phyloP scores from a whole-genome alignment of 30 jellyfish, hydroid and myxozoan species.

The Aurelia coerulea region DNA sequence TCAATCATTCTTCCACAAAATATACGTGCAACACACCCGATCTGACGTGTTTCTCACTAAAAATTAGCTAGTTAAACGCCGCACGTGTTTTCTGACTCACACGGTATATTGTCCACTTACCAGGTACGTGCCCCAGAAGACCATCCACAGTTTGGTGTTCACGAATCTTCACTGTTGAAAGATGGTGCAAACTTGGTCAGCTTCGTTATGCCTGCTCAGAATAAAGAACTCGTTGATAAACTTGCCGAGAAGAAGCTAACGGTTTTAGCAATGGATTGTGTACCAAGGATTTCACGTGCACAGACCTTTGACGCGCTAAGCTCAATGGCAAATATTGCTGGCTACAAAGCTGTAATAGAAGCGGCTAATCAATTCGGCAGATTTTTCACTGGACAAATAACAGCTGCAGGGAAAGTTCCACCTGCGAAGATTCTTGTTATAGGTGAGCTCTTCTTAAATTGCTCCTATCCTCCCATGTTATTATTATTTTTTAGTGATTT shows the following conservation, averaged over 20 bases:
- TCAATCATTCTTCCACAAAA: too few species aligned
- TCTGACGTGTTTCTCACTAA: too few species aligned
- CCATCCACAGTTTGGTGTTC: conserved; percentile 82
- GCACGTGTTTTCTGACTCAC: too few species aligned
- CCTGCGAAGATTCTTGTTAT: conserved; percentile 94
- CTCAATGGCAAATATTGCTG: conserved; percentile 98
- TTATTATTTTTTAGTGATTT: too few species aligned
- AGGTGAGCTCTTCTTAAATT: conserved; percentile 48
- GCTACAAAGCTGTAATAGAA: conserved; percentile 91
- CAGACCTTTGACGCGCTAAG: conserved; percentile 96
- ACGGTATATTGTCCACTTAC: not conserved
- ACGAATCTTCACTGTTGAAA: conserved; percentile 78
- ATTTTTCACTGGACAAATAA: conserved; percentile 94
- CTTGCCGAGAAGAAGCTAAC: conserved; percentile 73
- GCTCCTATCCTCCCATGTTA: too few species aligned
- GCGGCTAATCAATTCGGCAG: conserved; percentile 97
- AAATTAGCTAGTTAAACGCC: too few species aligned
- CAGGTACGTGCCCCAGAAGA: conserved; percentile 94
- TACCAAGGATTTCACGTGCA: conserved; percentile 96
- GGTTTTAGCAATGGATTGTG: conserved; percentile 95
- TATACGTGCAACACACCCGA: too few species aligned
- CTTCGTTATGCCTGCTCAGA: conserved; percentile 82
- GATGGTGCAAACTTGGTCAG: conserved; percentile 88
- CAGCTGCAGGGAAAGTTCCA: conserved; percentile 99
- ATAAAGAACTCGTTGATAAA: conserved; percentile 73